Conservation (phyloP, 2,113 vertebrate genomes). For the Myotis lucifugus region DNA sequence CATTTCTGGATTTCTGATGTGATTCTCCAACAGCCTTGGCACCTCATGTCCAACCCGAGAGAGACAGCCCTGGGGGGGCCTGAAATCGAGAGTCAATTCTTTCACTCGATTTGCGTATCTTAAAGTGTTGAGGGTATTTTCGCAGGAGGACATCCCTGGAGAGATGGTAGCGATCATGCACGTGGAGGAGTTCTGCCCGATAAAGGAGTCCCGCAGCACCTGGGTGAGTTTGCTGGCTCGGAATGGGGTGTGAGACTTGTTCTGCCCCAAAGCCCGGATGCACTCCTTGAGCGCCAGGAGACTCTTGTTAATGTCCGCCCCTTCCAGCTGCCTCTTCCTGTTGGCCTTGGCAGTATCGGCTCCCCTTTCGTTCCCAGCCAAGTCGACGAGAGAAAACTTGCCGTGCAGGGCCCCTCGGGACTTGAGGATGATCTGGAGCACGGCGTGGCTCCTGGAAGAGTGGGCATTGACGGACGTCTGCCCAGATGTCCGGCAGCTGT, state of each 20-base stretch:
- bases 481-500: conserved; percentile 88
- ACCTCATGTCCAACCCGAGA: not conserved
- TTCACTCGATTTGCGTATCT: conserved; percentile 87
- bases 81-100: conserved; percentile 60
- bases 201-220: conserved; percentile 92
- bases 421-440: conserved; percentile 92
- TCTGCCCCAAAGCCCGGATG: conserved; percentile 89
- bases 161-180: conserved; percentile 94
- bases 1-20: not conserved
- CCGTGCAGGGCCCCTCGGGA: conserved; percentile 87
- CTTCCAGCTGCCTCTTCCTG: conserved; percentile 90
- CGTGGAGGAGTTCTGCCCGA: conserved; percentile 91
- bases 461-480: conserved; percentile 92
- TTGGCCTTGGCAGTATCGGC: conserved; percentile 89
- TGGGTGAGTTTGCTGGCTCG: conserved; percentile 93
- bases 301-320: conserved; percentile 92
- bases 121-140: conserved; percentile 91
- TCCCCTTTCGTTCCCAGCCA: conserved; percentile 91
- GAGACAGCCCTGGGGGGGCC: not conserved
- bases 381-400: conserved; percentile 91
- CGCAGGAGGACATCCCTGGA: conserved; percentile 89
- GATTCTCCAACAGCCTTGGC: not conserved
- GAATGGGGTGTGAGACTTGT: conserved; percentile 91
- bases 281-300: conserved; percentile 92
- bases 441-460: conserved; percentile 89